These are phyloP conservation scores for Phthorimaea operculella DNA, from an alignment of 1,140 invertebrate genomes.

Conservation along the genomic window DNA sequence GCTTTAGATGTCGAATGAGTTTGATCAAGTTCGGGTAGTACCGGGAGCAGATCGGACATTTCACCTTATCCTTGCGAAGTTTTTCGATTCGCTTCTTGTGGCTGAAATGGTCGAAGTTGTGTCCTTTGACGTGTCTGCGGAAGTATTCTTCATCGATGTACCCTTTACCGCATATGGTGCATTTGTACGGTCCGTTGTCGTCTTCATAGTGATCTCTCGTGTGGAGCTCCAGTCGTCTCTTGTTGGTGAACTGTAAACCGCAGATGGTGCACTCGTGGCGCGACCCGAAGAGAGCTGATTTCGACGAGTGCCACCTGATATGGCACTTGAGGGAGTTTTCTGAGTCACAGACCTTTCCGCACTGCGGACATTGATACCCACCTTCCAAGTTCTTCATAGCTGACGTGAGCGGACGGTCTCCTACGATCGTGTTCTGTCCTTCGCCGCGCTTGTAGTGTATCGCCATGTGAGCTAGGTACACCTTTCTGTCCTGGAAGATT, in stretches of 20 bases:
- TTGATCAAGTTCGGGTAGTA: slow-evolving; percentile 52
- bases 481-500: slow-evolving; percentile 51
- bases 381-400: slow-evolving; percentile 31
- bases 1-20: slow-evolving; percentile 52
- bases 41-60: slow-evolving; percentile 57
- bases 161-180: slow-evolving; percentile 54
- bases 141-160: slow-evolving; percentile 50
- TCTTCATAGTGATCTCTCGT: slow-evolving; percentile 53
- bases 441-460: slow-evolving; percentile 56
- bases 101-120: slow-evolving; percentile 55
- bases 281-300: slow-evolving; percentile 40
- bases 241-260: slow-evolving; percentile 54
- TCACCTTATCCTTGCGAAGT: slow-evolving; percentile 52
- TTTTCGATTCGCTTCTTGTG: slow-evolving; percentile 53
- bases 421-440: slow-evolving; percentile 43
- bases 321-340: slow-evolving; percentile 56
- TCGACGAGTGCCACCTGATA: slow-evolving; percentile 56
- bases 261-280: slow-evolving; percentile 55
- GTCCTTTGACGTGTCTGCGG: slow-evolving; percentile 51
- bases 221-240: slow-evolving; percentile 47
- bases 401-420: slow-evolving; percentile 24
- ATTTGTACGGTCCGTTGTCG: slow-evolving; percentile 53
- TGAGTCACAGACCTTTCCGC: slow-evolving; percentile 57
- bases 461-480: slow-evolving; percentile 58
- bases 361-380: slow-evolving; percentile 47